Base-by-base conservation (phyloP, 2,113 vertebrate species). In the Lagopus leucura region DNA sequence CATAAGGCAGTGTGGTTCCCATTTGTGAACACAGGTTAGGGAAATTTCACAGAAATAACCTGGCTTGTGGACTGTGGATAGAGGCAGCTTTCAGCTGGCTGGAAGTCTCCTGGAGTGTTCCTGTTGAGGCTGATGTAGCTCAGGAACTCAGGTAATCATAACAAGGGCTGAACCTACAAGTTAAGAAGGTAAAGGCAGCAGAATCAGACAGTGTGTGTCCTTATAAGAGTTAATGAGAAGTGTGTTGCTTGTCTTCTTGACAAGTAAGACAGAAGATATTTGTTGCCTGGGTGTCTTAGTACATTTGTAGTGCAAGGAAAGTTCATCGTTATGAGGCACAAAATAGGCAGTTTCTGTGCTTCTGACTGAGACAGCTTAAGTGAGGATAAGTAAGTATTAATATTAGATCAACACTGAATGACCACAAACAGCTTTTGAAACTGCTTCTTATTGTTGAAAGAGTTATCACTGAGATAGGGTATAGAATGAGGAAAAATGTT, bases 11-110 rank as follows among this genome's bases (percentile, higher is more conserved):
- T 5, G 61, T 45, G 10, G 16, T 34, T 77, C 24, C 14, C 34
- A 15, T 52, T 77, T 8, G 7, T 69, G 48, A 20, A 18, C 3
- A 1, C 25, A 27, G 32, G 18, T 32, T 77, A 55, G n/a, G 42
- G n/a, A 82, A 58, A 15, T 24, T 25, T 82, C 17, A 28, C 5
- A 52, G 82, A 58, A 82, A 47, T 69, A 86, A 78, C 30, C 5
- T 18, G 34, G 3, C 5, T 66, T 80, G 34, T 6, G 30, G 34
- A 20, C 2, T 0, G 0, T 27, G 27, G 45, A 20, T 30, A 11
- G 61, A 25, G 45, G 57, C n/a, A 75, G n/a, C 10, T 50, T 82
- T 38, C 14, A 55, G 34, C 19, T 40, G 19, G 34, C 27, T 34
- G 28, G 50, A 85, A 72, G 32, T 20, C n/a, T 84, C 22, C 30